Base-by-base conservation (phyloP, 2,888 invertebrate species). In the Archips xylosteana region DNA sequence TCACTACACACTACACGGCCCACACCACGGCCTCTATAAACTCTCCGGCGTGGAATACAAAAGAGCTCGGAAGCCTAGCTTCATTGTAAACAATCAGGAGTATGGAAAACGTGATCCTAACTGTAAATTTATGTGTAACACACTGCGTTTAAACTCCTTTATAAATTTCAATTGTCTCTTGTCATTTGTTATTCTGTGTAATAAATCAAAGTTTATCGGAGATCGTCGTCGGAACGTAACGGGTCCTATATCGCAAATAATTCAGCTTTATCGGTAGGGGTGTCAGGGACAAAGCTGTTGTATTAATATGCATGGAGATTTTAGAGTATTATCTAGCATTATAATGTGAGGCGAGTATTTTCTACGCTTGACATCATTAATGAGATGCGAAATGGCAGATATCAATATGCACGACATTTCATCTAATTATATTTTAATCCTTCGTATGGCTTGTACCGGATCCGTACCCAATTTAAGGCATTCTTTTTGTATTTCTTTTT, bases 131-230 rank as follows among this genome's bases (percentile, higher is more conserved):
- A 89, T 92, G 89, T 91, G 89, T 91, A 86, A 85, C 86, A 84
- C 82, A 82, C 79, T 79, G 81, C 80, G 86, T 15, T 88, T 91
- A 90, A 91, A 89, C 89, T 80, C 90, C 89, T 91, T 91, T 93
- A 91, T 90, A 92, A 93, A 90, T 92, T 90, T 89, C 92, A 90
- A 94, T 94, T 92, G 93, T 92, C 85, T 90, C 86, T 89, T 91
- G 91, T 92, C 89, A 92, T 92, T 92, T 89, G 89, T 89, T 92
- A 92, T 92, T 91, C 91, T 83, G 82, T 81, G 88, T 87, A 85
- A 94, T 94, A 94, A 94, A 94, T 94, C 93, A 92, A 92, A 85
- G 88, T 87, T 91, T 93, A 94, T 94, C 94, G 86, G 84, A 80
- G 83, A 83, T 83, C 83, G 88, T 87, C 86, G 89, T 85, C 80